Base-by-base conservation (phyloP, 2,113 vertebrate species). In the Hydrolagus affinis region DNA sequence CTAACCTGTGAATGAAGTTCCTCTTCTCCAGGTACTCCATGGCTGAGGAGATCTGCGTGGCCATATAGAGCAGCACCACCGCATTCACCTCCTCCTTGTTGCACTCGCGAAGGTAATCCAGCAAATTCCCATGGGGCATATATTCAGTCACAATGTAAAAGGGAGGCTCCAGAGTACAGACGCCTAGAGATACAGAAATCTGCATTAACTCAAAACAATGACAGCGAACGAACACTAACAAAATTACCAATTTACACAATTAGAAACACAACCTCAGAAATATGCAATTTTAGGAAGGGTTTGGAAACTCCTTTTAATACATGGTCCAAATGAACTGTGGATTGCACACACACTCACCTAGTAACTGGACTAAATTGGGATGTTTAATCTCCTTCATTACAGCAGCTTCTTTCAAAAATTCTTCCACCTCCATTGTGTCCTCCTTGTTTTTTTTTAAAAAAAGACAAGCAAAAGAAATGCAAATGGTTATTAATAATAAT, bases 341-440 rank as follows among this genome's bases (percentile, higher is more conserved):
- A 66, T 28, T 80, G n/a, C n/a, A 80, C 23, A 59, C 59, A 66
- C 73, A 88, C 92, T 89, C 25, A 95, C 94, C 94, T 88, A 95
- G 77, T 12, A 99, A 91, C 86, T 99, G 98, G 85, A 99, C 98
- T 19, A 99, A 92, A 88, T 99, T 99, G 70, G 98, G 98, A 72
- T 99, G 98, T 90, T 99, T 99, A 86, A 99, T 98, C 90, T 99
- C 98, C 88, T 99, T 99, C 98, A 99, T 99, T 74, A 99, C 98
- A 32, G 97, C 95, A 69, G 98, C 98, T 91, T 99, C 98, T 92
- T 99, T 99, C 74, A 99, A 89, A 89, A 99, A 99, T 88, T 99
- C 98, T 71, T 99, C 98, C 56, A 99, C 97, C 87, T 99, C 98
- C 98, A 99, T 99, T 71, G 98, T 99, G 88, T 99, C 98, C 89